phyloP scores from a whole-genome alignment of 2,888 invertebrate species.

The Helobdella robusta region DNA sequence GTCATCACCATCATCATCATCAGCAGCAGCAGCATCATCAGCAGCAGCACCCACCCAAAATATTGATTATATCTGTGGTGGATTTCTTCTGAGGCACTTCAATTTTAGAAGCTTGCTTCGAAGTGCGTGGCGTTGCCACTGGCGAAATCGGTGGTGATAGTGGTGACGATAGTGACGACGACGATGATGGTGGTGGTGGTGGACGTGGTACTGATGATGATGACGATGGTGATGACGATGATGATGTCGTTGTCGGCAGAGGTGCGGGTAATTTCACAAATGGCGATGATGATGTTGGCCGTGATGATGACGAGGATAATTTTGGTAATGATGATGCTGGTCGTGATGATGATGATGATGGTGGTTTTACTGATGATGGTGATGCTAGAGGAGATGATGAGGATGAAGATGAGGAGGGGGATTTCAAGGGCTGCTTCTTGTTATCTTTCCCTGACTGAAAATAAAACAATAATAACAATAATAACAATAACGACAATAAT shows the following conservation, averaged over 20 bases:
- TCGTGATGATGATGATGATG: slow-evolving; percentile 24
- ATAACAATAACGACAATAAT: no score
- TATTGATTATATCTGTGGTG: no score
- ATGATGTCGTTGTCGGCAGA: slow-evolving; percentile 10
- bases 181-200: slow-evolving; percentile 5
- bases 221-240: slow-evolving; percentile 20
- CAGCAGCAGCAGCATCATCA: no score
- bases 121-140: not conserved
- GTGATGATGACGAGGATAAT: slow-evolving; percentile 22
- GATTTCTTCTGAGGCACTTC: no score
- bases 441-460: no score
- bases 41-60: no score
- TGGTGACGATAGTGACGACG: not conserved
- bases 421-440: no score
- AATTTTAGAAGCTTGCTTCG: no score
- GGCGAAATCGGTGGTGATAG: not conserved
- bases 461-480: no score
- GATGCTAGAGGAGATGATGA: not conserved
- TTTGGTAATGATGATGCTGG: no score
- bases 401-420: not conserved
- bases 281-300: slow-evolving; percentile 13
- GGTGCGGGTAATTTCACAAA: slow-evolving; percentile 1
- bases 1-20: no score
- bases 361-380: slow-evolving; percentile 7
- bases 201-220: slow-evolving; percentile 7